Base-by-base conservation (phyloP, 2,113 vertebrate genomes). In the Campylorhamphus procurvoides region DNA sequence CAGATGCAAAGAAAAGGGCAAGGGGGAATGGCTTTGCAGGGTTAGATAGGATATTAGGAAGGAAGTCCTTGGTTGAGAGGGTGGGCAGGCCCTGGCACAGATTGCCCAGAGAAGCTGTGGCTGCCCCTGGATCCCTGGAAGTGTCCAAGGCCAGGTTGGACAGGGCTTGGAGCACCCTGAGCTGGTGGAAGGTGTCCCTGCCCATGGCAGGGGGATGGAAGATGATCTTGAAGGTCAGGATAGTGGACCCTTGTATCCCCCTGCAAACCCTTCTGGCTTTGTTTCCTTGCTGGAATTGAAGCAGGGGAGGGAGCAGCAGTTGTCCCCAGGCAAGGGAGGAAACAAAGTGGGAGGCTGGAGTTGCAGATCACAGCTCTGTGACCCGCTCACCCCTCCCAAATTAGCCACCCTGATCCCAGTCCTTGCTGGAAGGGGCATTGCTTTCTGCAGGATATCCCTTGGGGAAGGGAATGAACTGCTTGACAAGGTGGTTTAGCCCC, bases 211-310 rank as follows among this genome's bases (percentile, higher is more conserved):
- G 14, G 28, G 1, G 1, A 6, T 20, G 18, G 33, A 66, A 7
- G 8, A 12, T 25, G 33, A 7, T 28, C 33, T 25, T 0, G 14
- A 60, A 20, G 13, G 37, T 12, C 24, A 64, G 24, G 37, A 13
- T 49, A 39, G 37, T 0, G 11, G n/a, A 28, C 10, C 17, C 29
- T 67, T 2, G 0, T 28, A 40, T 25, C 4, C 4, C 40, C 40
- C 47, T 37, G 39, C 46, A 82, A 74, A 66, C 15, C 50, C 50
- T 81, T 12, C 72, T 49, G 76, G 40, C 28, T 58, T 22, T 1
- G 0, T 28, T 40, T 39, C 27, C 29, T 67, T 1, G 12, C 60
- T n/a, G 56, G 52, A 29, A 40, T 16, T 3, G 40, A 24, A 33
- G 20, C 19, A 69, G 55, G 33, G 15, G 14, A 81, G 24, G 15